Evolutionary conservation across 2,888 invertebrate species (phyloP), one percentile per base, ranked within the genome.

Genomic region (Thymelicus acteon): DNA sequence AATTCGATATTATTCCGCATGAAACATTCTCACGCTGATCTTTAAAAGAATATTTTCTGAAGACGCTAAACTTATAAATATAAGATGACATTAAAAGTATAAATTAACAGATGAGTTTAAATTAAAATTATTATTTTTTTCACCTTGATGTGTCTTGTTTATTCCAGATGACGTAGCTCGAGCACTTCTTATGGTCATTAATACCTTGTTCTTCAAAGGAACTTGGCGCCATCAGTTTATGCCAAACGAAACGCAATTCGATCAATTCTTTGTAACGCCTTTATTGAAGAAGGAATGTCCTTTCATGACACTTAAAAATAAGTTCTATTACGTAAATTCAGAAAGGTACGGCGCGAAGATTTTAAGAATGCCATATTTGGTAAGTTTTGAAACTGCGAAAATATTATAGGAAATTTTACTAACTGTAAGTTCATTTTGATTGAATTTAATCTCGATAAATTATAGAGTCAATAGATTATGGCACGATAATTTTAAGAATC

Each of bases 151-250:
- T 57, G 12, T 31, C n/a, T 39, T n/a, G 39, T 60, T 37, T 37
- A 72, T 81, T 87, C 52, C 84, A 95, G 95, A 94, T 80, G 95
- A 95, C 72, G 81, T 97, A 0, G 80, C 94, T 39, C 92, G 95
- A 65, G 95, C 96, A 24, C 93, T 96, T 3, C 94, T 97, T 84
- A 78, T 98, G 58, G 86, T 97, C 54, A 91, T 96, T 44, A 98
- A 97, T 86, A 96, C 97, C 0, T 89, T 98, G 44, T 97, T 95
- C 89, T 98, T 97, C 93, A 96, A 97, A 83, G 97, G 97, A 0
- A 91, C 95, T 0, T 98, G 98, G 98, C 91, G 94, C 0, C 93
- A 95, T 73, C 95, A 95, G 78, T 98, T 97, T 81, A 89, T 95
- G 0, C 93, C 94, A 19, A 95, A 95, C 72, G 88, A 90, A 0